Percentiles rank a stretch among this genome's conserved stretches.
phyloP scores from a whole-genome alignment of 2,113 vertebrate genomes.

The Oreochromis spilurus region DNA sequence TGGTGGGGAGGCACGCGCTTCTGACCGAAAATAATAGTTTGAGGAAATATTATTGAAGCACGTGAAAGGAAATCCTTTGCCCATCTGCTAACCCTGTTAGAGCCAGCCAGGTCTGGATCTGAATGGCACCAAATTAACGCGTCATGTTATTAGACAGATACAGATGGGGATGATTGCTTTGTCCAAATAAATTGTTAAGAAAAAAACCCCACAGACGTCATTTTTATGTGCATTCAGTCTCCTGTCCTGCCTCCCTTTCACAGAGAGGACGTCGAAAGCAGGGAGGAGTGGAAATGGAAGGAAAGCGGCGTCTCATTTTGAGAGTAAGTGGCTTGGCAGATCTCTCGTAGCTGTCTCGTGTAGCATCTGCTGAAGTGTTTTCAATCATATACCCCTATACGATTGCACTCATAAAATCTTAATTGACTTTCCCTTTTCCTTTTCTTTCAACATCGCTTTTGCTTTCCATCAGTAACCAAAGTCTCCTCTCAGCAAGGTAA shows the following conservation, averaged over 20 bases:
- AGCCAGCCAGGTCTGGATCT: constrained; percentile 36
- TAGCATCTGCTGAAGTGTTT: constrained; percentile 69
- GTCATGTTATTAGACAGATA: constrained; percentile 53
- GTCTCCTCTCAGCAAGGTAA: constrained; percentile 73
- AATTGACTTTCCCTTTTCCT: constrained; percentile 58
- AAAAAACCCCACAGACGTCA: neutral
- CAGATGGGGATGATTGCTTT: constrained; percentile 52
- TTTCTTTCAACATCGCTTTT: constrained; percentile 40
- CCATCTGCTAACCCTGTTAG: constrained; percentile 69
- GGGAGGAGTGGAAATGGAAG: constrained; percentile 66
- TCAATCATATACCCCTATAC: constrained; percentile 51
- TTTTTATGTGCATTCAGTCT: constrained; percentile 47
- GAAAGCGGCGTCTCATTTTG: constrained; percentile 77
- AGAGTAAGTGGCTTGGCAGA: constrained; percentile 77
- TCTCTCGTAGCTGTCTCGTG: constrained; percentile 37
- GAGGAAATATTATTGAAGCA: constrained; percentile 63
- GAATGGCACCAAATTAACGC: constrained; percentile 55
- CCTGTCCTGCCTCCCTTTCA: constrained; percentile 33
- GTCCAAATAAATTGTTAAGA: constrained; percentile 6
- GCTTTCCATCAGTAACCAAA: constrained; percentile 67
- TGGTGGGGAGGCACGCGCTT: constrained; percentile 26
- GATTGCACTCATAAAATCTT: constrained; percentile 59
- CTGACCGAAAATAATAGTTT: constrained; percentile 63
- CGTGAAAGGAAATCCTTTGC: constrained; percentile 65
- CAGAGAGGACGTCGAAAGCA: constrained; percentile 52